Conservation (phyloP, 2,888 invertebrate genomes). For the Melinopterus prodromus region DNA sequence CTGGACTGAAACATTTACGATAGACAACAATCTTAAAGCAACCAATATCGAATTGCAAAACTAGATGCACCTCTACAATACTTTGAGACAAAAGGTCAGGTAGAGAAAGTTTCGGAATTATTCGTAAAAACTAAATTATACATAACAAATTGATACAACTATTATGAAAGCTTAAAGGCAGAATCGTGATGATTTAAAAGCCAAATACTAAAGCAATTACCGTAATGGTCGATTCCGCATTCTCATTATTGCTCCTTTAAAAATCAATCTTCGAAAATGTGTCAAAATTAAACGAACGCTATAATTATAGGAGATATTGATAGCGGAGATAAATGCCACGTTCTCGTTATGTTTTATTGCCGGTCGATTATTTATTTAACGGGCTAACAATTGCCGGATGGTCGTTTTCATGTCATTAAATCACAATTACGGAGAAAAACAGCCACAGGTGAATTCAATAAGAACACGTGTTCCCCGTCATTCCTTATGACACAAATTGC, state of each 20-base stretch:
- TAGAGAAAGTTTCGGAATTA: not conserved
- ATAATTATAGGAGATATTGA: not conserved
- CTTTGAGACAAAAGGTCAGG: not conserved
- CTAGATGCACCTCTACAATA: not conserved
- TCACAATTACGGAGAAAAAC: not conserved
- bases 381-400: not conserved
- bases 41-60: not conserved
- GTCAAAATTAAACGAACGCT: not conserved
- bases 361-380: not conserved
- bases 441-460: not conserved
- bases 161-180: not conserved
- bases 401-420: constrained; percentile 4
- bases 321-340: not conserved
- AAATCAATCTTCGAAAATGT: not conserved
- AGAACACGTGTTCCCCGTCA: constrained; percentile 4
- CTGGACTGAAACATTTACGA: not conserved
- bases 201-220: not conserved
- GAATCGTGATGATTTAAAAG: not conserved
- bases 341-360: not conserved
- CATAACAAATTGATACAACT: constrained; percentile 4
- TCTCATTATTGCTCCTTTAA: not conserved
- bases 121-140: not conserved
- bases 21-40: not conserved
- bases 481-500: constrained; percentile 4
- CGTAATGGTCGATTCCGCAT: not conserved